phyloP scores from a whole-genome alignment of 2,113 vertebrate genomes.

The Mus musculus region DNA sequence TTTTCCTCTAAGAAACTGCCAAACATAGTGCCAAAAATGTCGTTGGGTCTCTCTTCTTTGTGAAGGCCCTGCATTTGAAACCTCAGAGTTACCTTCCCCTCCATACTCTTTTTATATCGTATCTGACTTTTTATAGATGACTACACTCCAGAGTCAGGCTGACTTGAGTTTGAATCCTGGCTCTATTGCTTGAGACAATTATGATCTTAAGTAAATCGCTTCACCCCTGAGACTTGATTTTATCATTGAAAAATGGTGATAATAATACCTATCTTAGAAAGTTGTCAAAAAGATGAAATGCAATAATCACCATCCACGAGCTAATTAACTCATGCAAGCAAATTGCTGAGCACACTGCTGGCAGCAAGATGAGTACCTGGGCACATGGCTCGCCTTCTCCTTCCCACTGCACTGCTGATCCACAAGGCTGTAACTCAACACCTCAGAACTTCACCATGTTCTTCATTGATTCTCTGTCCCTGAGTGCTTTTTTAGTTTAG shows the following conservation, averaged over 20 bases:
- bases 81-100: not conserved
- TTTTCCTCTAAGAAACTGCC: slow-evolving; percentile 2
- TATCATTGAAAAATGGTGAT: slow-evolving; percentile 69
- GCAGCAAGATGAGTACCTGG: not conserved
- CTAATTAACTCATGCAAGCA: slow-evolving; percentile 36
- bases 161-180: slow-evolving; percentile 29
- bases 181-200: slow-evolving; percentile 65
- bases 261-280: slow-evolving; percentile 64
- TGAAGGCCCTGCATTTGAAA: not conserved
- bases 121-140: not conserved
- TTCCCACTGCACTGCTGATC: not conserved
- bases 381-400: not conserved
- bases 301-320: slow-evolving; percentile 51
- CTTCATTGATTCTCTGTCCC: not conserved
- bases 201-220: slow-evolving; percentile 59
- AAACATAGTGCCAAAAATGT: not conserved
- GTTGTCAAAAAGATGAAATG: slow-evolving; percentile 63
- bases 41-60: not conserved
- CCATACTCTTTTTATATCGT: not conserved
- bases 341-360: slow-evolving; percentile 46
- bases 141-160: not conserved
- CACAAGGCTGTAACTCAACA: not conserved
- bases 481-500: not conserved
- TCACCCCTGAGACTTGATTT: slow-evolving; percentile 66
- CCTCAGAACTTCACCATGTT: not conserved